These are phyloP conservation scores for Dendrolimus kikuchii DNA, from an alignment of 1,140 invertebrate species.

Conservation along the genomic window DNA sequence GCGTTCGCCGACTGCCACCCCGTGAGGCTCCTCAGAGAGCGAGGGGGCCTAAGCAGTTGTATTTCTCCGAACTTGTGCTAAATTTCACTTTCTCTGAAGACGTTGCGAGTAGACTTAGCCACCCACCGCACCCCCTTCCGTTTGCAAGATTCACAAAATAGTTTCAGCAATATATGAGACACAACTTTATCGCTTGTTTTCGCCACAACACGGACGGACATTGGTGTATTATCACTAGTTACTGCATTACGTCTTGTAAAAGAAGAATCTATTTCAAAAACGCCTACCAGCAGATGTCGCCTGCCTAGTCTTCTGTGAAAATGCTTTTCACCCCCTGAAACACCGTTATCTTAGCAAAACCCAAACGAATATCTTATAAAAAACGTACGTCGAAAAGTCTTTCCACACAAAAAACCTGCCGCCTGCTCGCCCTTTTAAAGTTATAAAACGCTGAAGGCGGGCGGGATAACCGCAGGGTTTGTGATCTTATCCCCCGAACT, in stretches of 20 bases:
- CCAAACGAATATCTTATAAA: constrained; percentile 69
- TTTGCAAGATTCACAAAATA: constrained; percentile 47
- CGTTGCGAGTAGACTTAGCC: constrained; percentile 64
- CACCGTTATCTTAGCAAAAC: constrained; percentile 67
- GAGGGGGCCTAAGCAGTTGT: constrained; percentile 48
- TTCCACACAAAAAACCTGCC: constrained; percentile 65
- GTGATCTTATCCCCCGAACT: constrained; percentile 32
- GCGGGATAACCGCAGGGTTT: constrained; percentile 25
- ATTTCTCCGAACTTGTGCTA: constrained; percentile 69
- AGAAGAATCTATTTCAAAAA: background rate
- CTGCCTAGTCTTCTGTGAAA: constrained; percentile 25
- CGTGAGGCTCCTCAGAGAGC: constrained; percentile 30
- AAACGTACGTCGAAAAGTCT: constrained; percentile 70
- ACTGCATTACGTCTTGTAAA: background rate
- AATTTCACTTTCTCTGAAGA: constrained; percentile 72
- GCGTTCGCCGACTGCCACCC: constrained; percentile 51
- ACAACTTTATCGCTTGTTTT: constrained; percentile 4
- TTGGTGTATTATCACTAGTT: background rate
- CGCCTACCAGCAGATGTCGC: no score
- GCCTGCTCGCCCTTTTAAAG: constrained; percentile 55
- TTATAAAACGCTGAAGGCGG: constrained; percentile 63
- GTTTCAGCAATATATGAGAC: constrained; percentile 13
- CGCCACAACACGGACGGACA: background rate
- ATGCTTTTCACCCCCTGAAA: constrained; percentile 46
- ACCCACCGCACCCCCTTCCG: constrained; percentile 42